phyloP scores from a whole-genome alignment of 2,113 vertebrate species.

The Myxocyprinus asiaticus region DNA sequence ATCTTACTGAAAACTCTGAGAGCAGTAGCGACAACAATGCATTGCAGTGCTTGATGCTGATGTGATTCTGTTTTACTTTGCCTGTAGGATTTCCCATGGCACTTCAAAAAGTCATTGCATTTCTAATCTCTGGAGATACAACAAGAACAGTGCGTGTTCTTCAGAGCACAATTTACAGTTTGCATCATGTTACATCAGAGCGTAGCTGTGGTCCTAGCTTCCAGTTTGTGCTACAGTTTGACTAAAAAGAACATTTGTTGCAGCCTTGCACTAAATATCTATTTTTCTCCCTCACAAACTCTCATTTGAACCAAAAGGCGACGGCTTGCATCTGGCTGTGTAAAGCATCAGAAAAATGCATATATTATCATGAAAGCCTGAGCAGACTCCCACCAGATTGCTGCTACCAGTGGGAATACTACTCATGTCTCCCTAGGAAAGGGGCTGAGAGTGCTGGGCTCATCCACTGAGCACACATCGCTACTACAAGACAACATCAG shows the following conservation, averaged over 20 bases:
- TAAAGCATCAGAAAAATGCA: background rate
- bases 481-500: slow-evolving; percentile 71
- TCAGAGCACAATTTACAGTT: slow-evolving; percentile 14
- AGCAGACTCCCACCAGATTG: slow-evolving; percentile 22
- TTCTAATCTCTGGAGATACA: slow-evolving; percentile 14
- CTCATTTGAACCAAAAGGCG: background rate
- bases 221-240: background rate
- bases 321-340: background rate
- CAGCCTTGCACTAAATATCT: background rate
- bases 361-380: slow-evolving; percentile 27
- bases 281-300: background rate
- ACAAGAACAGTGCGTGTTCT: background rate
- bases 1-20: no score
- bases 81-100: background rate
- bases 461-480: slow-evolving; percentile 45
- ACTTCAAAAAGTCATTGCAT: background rate
- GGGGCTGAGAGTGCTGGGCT: slow-evolving; percentile 9
- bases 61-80: background rate
- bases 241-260: slow-evolving; percentile 11
- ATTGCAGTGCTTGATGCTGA: background rate
- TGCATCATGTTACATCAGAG: slow-evolving; percentile 32
- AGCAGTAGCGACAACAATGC: no score
- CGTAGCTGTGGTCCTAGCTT: background rate
- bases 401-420: slow-evolving; percentile 22
- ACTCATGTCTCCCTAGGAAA: background rate